Conservation (phyloP, 92 coral and sea anemone genomes). For the Paramuricea clavata region DNA sequence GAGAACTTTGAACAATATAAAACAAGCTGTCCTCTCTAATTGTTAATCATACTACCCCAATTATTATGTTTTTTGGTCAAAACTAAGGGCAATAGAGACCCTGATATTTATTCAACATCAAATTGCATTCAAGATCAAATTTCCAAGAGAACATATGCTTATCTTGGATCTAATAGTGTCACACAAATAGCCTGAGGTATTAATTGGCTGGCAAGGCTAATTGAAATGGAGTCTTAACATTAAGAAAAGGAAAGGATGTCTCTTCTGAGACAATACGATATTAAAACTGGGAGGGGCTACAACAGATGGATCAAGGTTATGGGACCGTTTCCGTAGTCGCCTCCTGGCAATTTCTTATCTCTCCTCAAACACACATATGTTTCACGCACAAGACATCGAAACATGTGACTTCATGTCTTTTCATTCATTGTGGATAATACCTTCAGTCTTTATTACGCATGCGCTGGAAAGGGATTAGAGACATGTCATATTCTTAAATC, state of each 20-base stretch:
- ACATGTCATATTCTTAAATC: background rate
- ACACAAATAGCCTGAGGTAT: background rate
- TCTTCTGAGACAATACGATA: conserved; percentile 10
- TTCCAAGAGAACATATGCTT: background rate
- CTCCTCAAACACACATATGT: conserved; percentile 27
- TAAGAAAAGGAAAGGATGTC: background rate
- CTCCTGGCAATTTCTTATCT: conserved; percentile 27
- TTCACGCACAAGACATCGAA: conserved; percentile 4
- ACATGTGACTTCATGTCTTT: background rate
- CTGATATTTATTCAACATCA: background rate
- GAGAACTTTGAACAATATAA: background rate
- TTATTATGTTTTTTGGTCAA: background rate
- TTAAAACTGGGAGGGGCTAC: background rate
- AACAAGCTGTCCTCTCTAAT: conserved; percentile 25
- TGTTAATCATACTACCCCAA: background rate
- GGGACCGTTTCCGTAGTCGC: conserved; percentile 12
- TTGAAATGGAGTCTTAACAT: background rate
- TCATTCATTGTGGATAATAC: background rate
- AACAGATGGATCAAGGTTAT: conserved; percentile 22
- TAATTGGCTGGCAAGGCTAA: conserved; percentile 30
- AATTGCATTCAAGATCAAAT: background rate
- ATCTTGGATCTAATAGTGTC: background rate
- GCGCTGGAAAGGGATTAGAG: background rate
- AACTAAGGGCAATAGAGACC: background rate
- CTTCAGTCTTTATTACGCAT: conserved; percentile 10